A percentile compares a stretch with the other conserved stretches of the same genome.
phyloP scores from a whole-genome alignment of 2,797 vertebrate species.

The Aplochiton taeniatus region DNA sequence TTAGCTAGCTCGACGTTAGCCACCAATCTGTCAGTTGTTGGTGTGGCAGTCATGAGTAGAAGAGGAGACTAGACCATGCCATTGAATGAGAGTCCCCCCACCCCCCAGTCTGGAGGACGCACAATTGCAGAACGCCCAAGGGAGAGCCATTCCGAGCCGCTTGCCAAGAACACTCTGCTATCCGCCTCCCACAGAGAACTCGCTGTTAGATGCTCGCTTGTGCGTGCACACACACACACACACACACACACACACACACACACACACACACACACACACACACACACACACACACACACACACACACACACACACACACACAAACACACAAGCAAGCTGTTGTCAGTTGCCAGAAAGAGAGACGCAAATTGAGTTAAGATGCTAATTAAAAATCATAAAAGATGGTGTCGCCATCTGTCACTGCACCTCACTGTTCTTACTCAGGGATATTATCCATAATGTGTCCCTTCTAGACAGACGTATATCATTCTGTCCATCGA shows the following conservation, averaged over 20 bases:
- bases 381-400: slow-evolving; percentile 64
- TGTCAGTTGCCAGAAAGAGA: slow-evolving; percentile 44
- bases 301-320: slow-evolving; percentile 6
- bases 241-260: background rate
- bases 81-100: no score
- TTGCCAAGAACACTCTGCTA: slow-evolving; percentile 66
- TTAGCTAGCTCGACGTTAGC: background rate
- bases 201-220: slow-evolving; percentile 42
- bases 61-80: slow-evolving; percentile 57
- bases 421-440: slow-evolving; percentile 38
- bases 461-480: background rate
- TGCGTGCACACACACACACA: slow-evolving; percentile 13
- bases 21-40: slow-evolving; percentile 57
- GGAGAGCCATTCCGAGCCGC: slow-evolving; percentile 45
- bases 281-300: background rate
- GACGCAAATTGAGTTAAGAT: slow-evolving; percentile 43
- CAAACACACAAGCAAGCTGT: slow-evolving; percentile 24
- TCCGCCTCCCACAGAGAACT: slow-evolving; percentile 67
- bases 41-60: slow-evolving; percentile 47
- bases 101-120: slow-evolving; percentile 60
- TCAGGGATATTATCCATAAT: slow-evolving; percentile 24
- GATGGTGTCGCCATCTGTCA: slow-evolving; percentile 61
- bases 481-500: slow-evolving; percentile 4
- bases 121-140: slow-evolving; percentile 59
- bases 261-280: background rate